Evolutionary conservation across 2,113 vertebrate species (phyloP).

Genomic region (Tinamus guttatus): DNA sequence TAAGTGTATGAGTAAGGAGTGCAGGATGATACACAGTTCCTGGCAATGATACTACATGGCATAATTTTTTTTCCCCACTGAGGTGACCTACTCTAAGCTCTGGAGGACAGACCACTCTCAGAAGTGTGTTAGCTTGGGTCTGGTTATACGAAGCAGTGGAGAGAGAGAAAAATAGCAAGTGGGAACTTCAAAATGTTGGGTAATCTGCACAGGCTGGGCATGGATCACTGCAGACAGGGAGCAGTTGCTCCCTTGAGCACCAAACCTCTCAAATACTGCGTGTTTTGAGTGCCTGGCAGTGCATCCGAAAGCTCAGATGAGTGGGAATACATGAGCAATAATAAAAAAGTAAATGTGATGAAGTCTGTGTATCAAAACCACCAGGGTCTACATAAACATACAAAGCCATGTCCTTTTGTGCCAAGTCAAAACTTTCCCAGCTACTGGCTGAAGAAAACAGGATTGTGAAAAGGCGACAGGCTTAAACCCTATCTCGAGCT

Average conservation of each 20-base stretch:
- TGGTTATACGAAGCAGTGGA: background rate
- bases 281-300: background rate
- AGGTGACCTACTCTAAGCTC: background rate
- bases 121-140: too few species aligned
- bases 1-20: too few species aligned
- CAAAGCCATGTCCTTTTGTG: accelerated
- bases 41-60: background rate
- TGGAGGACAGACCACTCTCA: background rate
- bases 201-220: too few species aligned
- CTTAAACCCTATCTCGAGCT: accelerated
- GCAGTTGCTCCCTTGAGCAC: background rate
- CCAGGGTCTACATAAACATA: accelerated
- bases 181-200: background rate
- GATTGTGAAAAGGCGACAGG: background rate
- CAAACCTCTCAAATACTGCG: background rate
- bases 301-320: accelerated
- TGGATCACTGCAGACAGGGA: background rate
- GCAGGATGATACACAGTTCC: too few species aligned
- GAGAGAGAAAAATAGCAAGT: background rate
- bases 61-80: background rate
- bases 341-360: accelerated
- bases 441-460: background rate
- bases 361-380: background rate
- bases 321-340: background rate
- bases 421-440: background rate